These are phyloP conservation scores for Monomorium pharaonis DNA, from an alignment of 1,140 invertebrate genomes.

Conservation along the genomic window DNA sequence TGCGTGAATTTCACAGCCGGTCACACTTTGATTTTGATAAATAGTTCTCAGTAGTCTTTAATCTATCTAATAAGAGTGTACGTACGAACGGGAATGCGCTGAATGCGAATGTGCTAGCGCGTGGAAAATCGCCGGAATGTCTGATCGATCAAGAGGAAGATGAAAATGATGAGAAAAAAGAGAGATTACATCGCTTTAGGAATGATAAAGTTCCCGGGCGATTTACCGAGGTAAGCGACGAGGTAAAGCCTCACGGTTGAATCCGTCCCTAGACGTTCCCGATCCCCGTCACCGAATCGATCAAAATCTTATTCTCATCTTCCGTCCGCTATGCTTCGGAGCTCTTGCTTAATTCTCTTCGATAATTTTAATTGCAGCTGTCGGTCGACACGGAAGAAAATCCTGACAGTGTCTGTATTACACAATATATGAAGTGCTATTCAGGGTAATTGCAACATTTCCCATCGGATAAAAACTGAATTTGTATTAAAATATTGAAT, in stretches of 20 bases:
- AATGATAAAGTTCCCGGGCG: conserved; percentile 56
- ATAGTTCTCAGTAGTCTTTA: conserved; percentile 38
- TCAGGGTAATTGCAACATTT: background rate
- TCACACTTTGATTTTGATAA: conserved; percentile 61
- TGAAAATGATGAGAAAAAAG: conserved; percentile 53
- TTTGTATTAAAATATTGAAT: conserved; percentile 5
- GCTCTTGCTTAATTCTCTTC: conserved; percentile 16
- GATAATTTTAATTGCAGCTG: conserved; percentile 39
- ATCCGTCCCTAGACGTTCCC: conserved; percentile 23
- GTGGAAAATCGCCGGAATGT: conserved; percentile 46
- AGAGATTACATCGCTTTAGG: conserved; percentile 55
- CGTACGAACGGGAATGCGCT: conserved; percentile 9
- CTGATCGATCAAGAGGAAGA: conserved; percentile 55
- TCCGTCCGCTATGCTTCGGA: conserved; percentile 9
- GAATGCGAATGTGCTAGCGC: conserved; percentile 33
- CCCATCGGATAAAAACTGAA: background rate
- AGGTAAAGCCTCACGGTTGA: conserved; percentile 48
- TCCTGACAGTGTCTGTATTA: background rate
- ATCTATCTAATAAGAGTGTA: conserved; percentile 30
- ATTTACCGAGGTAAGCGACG: conserved; percentile 48
- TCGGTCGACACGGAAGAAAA: background rate
- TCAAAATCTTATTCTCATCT: conserved; percentile 57
- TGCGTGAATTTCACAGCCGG: background rate
- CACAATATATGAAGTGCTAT: conserved; percentile 16
- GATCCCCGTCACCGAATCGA: conserved; percentile 42